Conservation (phyloP, 2,113 vertebrate species). For the Egretta garzetta region DNA sequence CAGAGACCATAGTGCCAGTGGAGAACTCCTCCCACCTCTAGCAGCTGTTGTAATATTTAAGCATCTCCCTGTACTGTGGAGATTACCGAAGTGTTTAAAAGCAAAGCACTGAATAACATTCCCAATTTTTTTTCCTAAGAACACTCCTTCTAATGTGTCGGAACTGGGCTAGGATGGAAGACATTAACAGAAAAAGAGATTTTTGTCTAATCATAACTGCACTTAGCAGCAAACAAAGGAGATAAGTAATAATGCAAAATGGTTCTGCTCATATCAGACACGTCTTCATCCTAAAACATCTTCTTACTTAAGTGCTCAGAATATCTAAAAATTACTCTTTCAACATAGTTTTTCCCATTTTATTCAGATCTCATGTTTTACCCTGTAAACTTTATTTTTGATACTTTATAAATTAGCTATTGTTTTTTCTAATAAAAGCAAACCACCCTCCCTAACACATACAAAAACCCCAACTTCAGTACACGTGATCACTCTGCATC, state of each 20-base stretch:
- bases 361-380: background rate
- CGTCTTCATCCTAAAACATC: background rate
- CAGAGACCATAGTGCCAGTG: background rate
- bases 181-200: background rate
- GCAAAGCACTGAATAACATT: background rate
- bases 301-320: background rate
- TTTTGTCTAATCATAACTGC: background rate
- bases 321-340: background rate
- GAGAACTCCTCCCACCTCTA: background rate
- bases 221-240: background rate
- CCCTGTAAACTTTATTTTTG: background rate
- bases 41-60: background rate
- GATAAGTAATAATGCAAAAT: background rate
- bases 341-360: background rate
- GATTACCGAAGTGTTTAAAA: background rate
- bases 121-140: background rate
- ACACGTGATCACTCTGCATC: background rate
- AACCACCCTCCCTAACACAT: background rate
- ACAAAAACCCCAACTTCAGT: accelerated
- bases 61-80: background rate
- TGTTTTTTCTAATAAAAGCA: background rate
- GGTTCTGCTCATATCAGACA: background rate
- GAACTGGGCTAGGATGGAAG: background rate
- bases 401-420: background rate
- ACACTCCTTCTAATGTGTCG: background rate